Conservation (phyloP, 2,888 invertebrate genomes). For the Hirtodrosophila cameraria region DNA sequence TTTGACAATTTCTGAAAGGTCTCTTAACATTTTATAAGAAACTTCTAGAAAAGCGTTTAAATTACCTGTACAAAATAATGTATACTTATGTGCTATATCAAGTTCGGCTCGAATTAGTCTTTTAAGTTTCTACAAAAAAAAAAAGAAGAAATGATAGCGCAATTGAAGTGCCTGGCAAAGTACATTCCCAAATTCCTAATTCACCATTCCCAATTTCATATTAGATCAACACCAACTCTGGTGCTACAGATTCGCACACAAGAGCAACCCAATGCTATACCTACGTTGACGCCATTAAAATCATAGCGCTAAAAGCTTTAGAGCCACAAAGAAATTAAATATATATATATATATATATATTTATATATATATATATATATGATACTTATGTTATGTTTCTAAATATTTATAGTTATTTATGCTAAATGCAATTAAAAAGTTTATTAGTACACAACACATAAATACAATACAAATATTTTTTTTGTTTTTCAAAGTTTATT, state of each 20-base stretch:
- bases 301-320: constrained; percentile 25
- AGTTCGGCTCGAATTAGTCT: background rate
- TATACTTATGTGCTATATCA: background rate
- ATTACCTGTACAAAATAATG: constrained; percentile 11
- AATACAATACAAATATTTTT: constrained; percentile 45
- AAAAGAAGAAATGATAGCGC: constrained; percentile 27
- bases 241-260: constrained; percentile 15
- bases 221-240: no score
- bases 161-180: constrained; percentile 66
- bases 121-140: no score
- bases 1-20: background rate
- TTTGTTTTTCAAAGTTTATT: constrained; percentile 70
- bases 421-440: constrained; percentile 13
- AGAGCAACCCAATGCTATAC: background rate
- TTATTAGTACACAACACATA: background rate
- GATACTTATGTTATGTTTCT: constrained; percentile 27
- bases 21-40: background rate
- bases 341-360: background rate
- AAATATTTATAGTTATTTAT: constrained; percentile 36
- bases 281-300: constrained; percentile 8
- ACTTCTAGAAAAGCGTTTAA: background rate
- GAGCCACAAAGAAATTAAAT: constrained; percentile 8
- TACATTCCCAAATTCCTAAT: constrained; percentile 7
- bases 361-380: no score
- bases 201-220: constrained; percentile 12